A percentile compares a stretch with the other conserved stretches of the same genome.
Evolutionary conservation across 2,797 vertebrate species (phyloP).

Genomic region (Dendrocincla fuliginosa): DNA sequence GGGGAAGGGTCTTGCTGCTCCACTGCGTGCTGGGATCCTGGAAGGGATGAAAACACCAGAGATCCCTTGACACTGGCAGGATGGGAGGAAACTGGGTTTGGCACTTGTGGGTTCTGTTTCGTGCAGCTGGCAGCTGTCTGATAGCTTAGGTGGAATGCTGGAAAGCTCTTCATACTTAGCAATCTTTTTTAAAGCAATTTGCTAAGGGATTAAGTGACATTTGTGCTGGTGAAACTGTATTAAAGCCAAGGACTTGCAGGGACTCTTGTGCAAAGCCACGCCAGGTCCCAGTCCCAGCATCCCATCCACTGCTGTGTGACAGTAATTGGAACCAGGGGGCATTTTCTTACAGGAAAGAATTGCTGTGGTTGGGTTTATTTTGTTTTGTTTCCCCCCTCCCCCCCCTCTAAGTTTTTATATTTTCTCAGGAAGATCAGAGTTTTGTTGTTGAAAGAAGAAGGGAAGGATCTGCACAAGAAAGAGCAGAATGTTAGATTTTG

Average conservation of each 20-base stretch:
- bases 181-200: background rate
- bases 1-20: background rate
- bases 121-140: background rate
- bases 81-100: background rate
- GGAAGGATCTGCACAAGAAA: background rate
- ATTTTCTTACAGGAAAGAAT: background rate
- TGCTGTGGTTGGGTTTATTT: background rate
- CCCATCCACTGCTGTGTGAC: background rate
- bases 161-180: background rate
- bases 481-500: background rate
- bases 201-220: background rate
- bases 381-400: rapidly evolving
- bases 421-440: background rate
- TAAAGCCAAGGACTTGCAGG: background rate
- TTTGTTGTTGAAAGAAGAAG: background rate
- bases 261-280: background rate
- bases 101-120: background rate
- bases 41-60: background rate
- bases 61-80: rapidly evolving
- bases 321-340: background rate
- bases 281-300: background rate
- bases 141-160: background rate
- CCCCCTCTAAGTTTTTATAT: background rate
- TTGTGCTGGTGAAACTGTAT: background rate
- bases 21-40: rapidly evolving